These are phyloP conservation scores for Schizothorax lantsangensis DNA, from an alignment of 2,797 vertebrate species.

Conservation along the genomic window DNA sequence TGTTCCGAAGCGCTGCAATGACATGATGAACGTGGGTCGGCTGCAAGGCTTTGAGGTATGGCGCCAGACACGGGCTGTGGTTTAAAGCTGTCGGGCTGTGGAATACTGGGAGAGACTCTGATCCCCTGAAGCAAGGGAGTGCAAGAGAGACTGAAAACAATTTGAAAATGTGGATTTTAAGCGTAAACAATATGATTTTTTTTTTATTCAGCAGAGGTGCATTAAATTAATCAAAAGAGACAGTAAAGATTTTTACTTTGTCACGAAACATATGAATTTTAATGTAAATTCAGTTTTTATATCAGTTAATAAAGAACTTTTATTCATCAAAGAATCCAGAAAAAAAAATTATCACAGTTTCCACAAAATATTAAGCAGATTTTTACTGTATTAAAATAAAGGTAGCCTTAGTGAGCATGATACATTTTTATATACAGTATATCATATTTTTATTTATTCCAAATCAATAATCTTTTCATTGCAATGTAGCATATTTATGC, in stretches of 20 bases:
- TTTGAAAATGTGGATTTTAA: background rate
- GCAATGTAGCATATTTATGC: background rate
- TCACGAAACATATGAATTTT: background rate
- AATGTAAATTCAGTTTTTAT: background rate
- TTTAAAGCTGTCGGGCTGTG: slow-evolving; percentile 35
- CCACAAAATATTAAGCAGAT: background rate
- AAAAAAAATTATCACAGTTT: background rate
- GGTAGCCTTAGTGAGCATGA: too few species aligned
- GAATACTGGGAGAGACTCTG: background rate
- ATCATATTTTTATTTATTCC: too few species aligned
- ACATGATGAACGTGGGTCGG: slow-evolving; percentile 95
- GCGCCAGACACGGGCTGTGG: slow-evolving; percentile 35
- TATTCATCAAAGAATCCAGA: background rate
- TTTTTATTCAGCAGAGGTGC: background rate
- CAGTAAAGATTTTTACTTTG: background rate
- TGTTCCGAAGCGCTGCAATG: slow-evolving; percentile 92
- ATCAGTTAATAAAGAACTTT: background rate
- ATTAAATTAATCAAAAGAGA: background rate
- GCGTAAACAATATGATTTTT: background rate
- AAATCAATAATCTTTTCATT: background rate
- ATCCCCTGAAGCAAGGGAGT: slow-evolving; percentile 3
- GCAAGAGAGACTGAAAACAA: background rate
- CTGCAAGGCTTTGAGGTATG: slow-evolving; percentile 92
- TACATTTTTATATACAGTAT: too few species aligned
- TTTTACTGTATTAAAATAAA: too few species aligned